Base-by-base conservation (phyloP, 2,888 invertebrate species). In the Tiliacea aurago region DNA sequence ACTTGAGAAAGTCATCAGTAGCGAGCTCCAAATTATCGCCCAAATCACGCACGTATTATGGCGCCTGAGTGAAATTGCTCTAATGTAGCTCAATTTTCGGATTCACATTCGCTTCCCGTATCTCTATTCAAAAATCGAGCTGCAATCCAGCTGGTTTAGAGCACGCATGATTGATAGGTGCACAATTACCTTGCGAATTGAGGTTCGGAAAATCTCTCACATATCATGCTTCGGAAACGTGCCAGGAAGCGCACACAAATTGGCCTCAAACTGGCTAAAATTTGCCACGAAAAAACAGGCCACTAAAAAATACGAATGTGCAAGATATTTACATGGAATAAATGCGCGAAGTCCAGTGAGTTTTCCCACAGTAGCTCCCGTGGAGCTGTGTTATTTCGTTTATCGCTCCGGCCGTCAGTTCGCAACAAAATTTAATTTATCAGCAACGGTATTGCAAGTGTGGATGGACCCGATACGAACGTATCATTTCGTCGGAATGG, bases 351-450 rank as follows among this genome's bases (percentile, higher is more conserved):
- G 76, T 75, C 73, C 63, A 77, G 80, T 75, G 76, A 81, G 65
- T 81, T 80, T 58, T n/a, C 33, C 59, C 55, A 33, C 81, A 72
- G 85, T 87, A 71, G 47, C 58, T 76, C 63, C 18, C 53, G 51
- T 47, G 20, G 49, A 37, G 62, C 70, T 45, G 51, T 75, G 69
- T 85, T 86, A 87, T 89, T 86, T 82, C 88, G 86, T 88, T 90
- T 90, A 90, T 90, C 85, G 86, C 77, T 33, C 45, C 64, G 67
- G 70, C 81, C 81, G 89, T 90, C 92, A 90, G 87, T 80, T 85
- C 84, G 78, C 72, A 80, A 76, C 81, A 78, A 89, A 91, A 92
- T 92, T 92, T 91, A 91, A 93, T 93, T 93, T 91, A 88, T 93
- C 91, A 92, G 84, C 63, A 73, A 71, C 67, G 63, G 76, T 70